Conservation (phyloP, 2,113 vertebrate genomes). For the Uropsilus gracilis region DNA sequence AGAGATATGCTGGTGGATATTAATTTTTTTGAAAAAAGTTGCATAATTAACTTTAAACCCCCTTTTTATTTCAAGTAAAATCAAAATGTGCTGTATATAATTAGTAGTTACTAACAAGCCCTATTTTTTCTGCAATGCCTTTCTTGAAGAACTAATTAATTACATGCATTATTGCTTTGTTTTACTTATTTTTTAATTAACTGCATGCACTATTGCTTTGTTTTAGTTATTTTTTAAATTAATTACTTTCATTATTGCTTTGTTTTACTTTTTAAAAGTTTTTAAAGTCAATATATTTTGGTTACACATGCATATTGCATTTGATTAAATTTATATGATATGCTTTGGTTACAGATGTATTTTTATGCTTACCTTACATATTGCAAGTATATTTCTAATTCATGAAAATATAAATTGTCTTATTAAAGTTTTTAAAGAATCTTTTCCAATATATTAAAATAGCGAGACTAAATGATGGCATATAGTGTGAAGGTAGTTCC, state of each 20-base stretch:
- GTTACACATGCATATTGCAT: background rate
- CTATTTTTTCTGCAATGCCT: background rate
- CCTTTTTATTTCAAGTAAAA: constrained; percentile 12
- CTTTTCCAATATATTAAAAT: background rate
- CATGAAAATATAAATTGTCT: background rate
- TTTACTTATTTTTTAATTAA: background rate
- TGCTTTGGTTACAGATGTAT: background rate
- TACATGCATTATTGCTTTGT: background rate
- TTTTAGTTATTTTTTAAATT: background rate
- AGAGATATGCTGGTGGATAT: background rate
- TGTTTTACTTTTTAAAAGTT: background rate
- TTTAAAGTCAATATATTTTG: background rate
- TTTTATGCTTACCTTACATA: background rate
- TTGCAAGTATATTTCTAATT: background rate
- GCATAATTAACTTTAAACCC: background rate
- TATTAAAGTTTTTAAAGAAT: background rate
- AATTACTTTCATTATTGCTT: background rate
- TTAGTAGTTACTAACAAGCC: background rate
- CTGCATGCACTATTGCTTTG: background rate
- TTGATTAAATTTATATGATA: background rate
- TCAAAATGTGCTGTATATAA: background rate
- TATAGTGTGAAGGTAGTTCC: background rate
- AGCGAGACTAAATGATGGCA: background rate
- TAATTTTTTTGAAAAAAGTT: background rate
- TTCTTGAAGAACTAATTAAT: background rate